Percentiles rank a stretch among this genome's conserved stretches.
These are phyloP conservation scores for Sipha maydis DNA, from an alignment of 2,888 invertebrate species.

Conservation along the genomic window DNA sequence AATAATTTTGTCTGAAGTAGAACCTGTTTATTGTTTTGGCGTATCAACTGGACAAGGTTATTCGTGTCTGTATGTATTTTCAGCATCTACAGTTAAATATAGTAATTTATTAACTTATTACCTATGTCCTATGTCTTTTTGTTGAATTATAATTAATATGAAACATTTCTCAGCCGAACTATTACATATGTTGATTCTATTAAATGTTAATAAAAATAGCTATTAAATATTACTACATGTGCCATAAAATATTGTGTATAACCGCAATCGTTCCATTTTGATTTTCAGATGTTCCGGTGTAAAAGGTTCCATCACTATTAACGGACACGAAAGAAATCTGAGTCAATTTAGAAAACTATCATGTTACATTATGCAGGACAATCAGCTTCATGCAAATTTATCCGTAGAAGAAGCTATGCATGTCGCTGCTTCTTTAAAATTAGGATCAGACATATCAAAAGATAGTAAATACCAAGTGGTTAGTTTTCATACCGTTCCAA, in stretches of 20 bases:
- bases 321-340: conserved; percentile 83
- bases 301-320: conserved; percentile 86
- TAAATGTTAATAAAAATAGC: neutral
- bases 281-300: conserved; percentile 77
- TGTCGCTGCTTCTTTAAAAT: conserved; percentile 89
- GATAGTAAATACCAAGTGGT: conserved; percentile 86
- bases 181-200: neutral
- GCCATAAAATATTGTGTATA: neutral
- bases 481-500: conserved; percentile 67
- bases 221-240: neutral
- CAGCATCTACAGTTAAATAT: neutral
- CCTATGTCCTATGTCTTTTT: neutral
- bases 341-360: conserved; percentile 91
- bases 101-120: conserved; percentile 7
- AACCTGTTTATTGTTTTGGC: neutral
- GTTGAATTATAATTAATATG: neutral
- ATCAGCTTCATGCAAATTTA: conserved; percentile 89
- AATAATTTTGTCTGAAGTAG: neutral
- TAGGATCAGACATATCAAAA: conserved; percentile 77
- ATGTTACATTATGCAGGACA: conserved; percentile 97
- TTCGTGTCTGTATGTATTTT: neutral
- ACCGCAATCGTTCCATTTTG: conserved; percentile 8
- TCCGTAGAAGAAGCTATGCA: conserved; percentile 95
- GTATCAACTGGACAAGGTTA: neutral
- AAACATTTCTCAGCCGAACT: neutral